phyloP scores from a whole-genome alignment of 92 coral and sea anemone species.

The Meandrina meandrites region DNA sequence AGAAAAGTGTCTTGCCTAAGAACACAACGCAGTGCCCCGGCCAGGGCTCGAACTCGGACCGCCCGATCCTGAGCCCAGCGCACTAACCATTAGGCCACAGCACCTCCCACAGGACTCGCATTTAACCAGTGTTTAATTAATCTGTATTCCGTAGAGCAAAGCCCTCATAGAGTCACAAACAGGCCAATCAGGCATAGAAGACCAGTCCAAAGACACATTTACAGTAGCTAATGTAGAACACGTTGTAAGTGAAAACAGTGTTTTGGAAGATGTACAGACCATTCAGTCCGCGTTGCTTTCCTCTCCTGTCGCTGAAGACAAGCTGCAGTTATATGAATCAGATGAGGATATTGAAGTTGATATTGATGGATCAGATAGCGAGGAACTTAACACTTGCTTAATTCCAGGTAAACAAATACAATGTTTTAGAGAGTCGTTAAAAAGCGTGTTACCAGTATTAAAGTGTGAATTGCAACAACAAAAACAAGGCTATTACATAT shows the following conservation, averaged over 20 bases:
- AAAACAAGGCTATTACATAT: too few species aligned
- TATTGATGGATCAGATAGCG: slow-evolving; percentile 67
- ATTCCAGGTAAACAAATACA: slow-evolving; percentile 7
- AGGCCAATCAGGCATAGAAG: slow-evolving; percentile 18
- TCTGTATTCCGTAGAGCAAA: slow-evolving; percentile 13
- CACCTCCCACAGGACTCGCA: too few species aligned
- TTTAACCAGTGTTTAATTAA: neutral
- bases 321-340: slow-evolving; percentile 7
- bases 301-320: neutral
- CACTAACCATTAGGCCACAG: too few species aligned
- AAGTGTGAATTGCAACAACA: too few species aligned
- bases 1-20: too few species aligned
- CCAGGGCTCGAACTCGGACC: too few species aligned
- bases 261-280: neutral
- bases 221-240: slow-evolving; percentile 12
- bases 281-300: neutral
- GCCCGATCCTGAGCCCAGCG: too few species aligned
- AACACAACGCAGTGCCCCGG: too few species aligned
- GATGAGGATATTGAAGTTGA: slow-evolving; percentile 80
- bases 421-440: too few species aligned
- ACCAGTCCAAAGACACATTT: slow-evolving; percentile 13
- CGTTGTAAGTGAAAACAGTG: slow-evolving; percentile 9
- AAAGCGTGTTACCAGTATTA: too few species aligned
- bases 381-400: neutral
- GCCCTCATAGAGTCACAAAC: neutral